These are phyloP conservation scores for Dysidea cf. avara DNA, from an alignment of 37 sponge, comb jelly and placozoan species.

Conservation along the genomic window DNA sequence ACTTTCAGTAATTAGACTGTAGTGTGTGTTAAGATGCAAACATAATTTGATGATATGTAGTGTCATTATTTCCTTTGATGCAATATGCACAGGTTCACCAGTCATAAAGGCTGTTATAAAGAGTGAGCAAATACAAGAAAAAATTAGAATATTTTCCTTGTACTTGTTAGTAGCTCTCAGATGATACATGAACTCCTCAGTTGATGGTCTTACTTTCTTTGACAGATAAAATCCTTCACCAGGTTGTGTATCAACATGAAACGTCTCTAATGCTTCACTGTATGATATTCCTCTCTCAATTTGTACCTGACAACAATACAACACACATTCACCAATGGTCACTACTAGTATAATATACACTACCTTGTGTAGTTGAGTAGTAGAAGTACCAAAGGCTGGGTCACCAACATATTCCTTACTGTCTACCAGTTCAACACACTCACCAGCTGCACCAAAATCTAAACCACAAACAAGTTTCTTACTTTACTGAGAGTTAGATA, in stretches of 20 bases:
- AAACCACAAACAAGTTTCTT: neutral
- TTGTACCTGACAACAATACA: constrained; percentile 31
- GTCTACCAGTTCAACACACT: constrained; percentile 59
- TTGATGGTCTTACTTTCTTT: constrained; percentile 40
- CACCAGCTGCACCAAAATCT: constrained; percentile 76
- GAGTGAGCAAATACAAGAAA: no score
- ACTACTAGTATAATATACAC: neutral
- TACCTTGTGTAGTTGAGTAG: constrained; percentile 76
- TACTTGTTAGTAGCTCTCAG: neutral
- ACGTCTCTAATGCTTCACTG: constrained; percentile 43
- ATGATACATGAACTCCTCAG: neutral
- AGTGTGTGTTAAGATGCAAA: no score
- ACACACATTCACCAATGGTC: neutral
- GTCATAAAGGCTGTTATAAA: no score
- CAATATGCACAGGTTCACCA: no score
- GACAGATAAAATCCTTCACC: constrained; percentile 79
- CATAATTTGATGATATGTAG: no score
- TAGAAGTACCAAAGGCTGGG: constrained; percentile 69
- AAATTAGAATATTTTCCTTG: neutral
- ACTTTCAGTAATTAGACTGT: no score
- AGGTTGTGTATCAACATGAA: constrained; percentile 48
- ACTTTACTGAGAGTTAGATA: no score
- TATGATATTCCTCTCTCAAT: constrained; percentile 81
- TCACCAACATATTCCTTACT: constrained; percentile 66
- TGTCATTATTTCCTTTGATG: no score